Evolutionary conservation across 64 coral and sea anemone species (phyloP).

Genomic region (Montipora efflorescens): DNA sequence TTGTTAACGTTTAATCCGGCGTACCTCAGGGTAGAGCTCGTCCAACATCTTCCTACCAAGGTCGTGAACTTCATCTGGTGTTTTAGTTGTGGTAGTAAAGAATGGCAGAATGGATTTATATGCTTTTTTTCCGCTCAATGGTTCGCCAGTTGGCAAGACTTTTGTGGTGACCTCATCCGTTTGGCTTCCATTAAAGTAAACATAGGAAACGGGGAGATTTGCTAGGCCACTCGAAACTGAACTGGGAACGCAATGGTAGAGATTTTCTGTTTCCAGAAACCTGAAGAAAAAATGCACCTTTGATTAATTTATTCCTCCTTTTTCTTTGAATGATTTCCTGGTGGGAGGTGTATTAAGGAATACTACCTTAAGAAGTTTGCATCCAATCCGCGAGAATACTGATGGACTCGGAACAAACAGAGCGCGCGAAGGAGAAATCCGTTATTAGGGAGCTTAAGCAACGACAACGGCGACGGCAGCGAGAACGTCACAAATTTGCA

Average conservation of each 20-base stretch:
- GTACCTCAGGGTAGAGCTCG: conserved; percentile 62
- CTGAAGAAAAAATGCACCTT: not conserved
- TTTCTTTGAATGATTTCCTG: too few relatives aligned
- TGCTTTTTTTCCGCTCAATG: conserved; percentile 33
- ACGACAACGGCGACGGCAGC: too few relatives aligned
- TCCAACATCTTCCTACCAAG: conserved; percentile 38
- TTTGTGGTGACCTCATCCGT: conserved; percentile 21
- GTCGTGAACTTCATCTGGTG: conserved; percentile 54
- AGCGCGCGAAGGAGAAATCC: too few relatives aligned
- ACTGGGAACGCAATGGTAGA: conserved; percentile 58
- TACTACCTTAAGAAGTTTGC: too few relatives aligned
- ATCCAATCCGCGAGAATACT: too few relatives aligned
- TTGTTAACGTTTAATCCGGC: not conserved
- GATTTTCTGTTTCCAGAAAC: conserved; percentile 40
- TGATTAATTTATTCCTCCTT: too few relatives aligned
- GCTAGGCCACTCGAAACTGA: conserved; percentile 63
- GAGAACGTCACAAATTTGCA: too few relatives aligned
- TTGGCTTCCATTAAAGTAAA: conserved; percentile 45
- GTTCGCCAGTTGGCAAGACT: conserved; percentile 22
- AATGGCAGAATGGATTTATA: conserved; percentile 65
- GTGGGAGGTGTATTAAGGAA: too few relatives aligned
- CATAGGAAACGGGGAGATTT: conserved; percentile 44
- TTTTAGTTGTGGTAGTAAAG: conserved; percentile 58
- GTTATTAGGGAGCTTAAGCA: too few relatives aligned
- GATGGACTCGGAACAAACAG: too few relatives aligned